phyloP scores from a whole-genome alignment of 2,888 invertebrate species.

The Troides helena region DNA sequence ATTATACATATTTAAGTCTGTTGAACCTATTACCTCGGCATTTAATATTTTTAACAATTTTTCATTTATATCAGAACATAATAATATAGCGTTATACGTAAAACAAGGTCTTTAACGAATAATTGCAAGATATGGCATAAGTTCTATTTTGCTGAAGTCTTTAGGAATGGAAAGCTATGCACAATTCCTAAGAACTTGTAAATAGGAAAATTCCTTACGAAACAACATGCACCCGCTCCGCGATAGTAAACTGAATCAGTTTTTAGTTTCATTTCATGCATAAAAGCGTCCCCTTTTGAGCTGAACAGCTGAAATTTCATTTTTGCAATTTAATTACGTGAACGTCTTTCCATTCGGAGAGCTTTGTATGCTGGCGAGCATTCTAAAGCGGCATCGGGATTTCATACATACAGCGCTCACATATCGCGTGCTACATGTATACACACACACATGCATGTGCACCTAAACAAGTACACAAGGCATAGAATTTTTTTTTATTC shows the following conservation, averaged over 20 bases:
- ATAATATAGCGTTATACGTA: not conserved
- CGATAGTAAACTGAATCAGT: slow-evolving; percentile 17
- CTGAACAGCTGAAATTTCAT: slow-evolving; percentile 20
- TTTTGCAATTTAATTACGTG: slow-evolving; percentile 26
- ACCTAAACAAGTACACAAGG: not conserved
- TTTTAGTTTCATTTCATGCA: slow-evolving; percentile 22
- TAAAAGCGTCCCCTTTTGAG: slow-evolving; percentile 15
- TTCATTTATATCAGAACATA: no score
- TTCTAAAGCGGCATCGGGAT: slow-evolving; percentile 15
- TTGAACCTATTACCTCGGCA: no score
- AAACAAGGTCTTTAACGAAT: not conserved
- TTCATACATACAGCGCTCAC: slow-evolving; percentile 11
- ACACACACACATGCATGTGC: not conserved
- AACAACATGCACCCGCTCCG: slow-evolving; percentile 7
- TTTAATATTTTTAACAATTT: no score
- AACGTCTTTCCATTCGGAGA: slow-evolving; percentile 19
- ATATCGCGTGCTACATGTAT: not conserved
- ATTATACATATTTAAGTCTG: no score
- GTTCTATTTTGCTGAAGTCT: slow-evolving; percentile 11
- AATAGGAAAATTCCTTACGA: slow-evolving; percentile 9
- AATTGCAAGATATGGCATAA: not conserved
- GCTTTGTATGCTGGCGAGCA: slow-evolving; percentile 6
- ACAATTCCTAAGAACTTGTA: slow-evolving; percentile 8
- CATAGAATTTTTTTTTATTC: no score
- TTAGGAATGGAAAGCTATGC: slow-evolving; percentile 9